Conservation (phyloP, 2,888 invertebrate species). For the Lasioglossum villosulum region DNA sequence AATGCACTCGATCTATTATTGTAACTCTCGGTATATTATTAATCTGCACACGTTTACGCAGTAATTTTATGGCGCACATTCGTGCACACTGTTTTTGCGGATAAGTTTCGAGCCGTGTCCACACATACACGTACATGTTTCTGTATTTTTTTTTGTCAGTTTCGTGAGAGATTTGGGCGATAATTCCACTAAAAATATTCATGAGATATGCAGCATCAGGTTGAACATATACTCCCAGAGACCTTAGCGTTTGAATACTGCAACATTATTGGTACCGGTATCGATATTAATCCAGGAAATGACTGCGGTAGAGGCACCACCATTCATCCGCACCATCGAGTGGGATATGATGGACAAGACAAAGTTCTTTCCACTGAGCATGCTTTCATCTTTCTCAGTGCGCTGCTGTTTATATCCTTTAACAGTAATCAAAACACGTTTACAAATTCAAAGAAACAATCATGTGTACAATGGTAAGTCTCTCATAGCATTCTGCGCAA, state of each 20-base stretch:
- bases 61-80: neutral
- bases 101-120: no score
- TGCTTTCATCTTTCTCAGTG: slow-evolving; percentile 94
- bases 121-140: neutral
- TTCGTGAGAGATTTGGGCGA: slow-evolving; percentile 67
- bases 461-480: slow-evolving; percentile 91
- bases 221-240: slow-evolving; percentile 59
- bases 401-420: slow-evolving; percentile 92
- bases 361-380: slow-evolving; percentile 96
- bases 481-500: neutral
- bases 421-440: slow-evolving; percentile 96
- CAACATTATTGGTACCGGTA: slow-evolving; percentile 35
- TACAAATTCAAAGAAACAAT: slow-evolving; percentile 94
- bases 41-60: neutral
- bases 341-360: slow-evolving; percentile 99
- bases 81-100: neutral
- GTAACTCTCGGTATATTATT: neutral
- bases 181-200: slow-evolving; percentile 75
- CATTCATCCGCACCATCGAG: slow-evolving; percentile 94
- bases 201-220: slow-evolving; percentile 81
- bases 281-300: slow-evolving; percentile 70
- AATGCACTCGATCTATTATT: slow-evolving; percentile 45
- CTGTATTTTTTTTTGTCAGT: slow-evolving; percentile 35
- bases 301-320: slow-evolving; percentile 86
- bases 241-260: slow-evolving; percentile 45